Conservation (phyloP, 2,888 invertebrate species). For the Xanthorhoe designata region DNA sequence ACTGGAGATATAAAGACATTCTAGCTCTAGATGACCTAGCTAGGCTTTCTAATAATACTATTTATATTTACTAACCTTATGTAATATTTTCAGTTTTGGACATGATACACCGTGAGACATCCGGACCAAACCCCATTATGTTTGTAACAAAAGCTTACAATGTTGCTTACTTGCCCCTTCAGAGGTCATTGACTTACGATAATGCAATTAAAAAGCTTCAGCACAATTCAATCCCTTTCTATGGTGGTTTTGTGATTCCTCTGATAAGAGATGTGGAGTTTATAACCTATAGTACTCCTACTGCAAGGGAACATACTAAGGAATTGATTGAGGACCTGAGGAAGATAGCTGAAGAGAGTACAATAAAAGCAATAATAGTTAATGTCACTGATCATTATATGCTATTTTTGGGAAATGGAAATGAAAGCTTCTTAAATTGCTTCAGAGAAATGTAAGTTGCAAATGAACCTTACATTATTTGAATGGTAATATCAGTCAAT, state of each 20-base stretch:
- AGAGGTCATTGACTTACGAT: conserved; percentile 59
- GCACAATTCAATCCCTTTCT: conserved; percentile 51
- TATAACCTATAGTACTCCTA: conserved; percentile 58
- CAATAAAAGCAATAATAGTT: conserved; percentile 71
- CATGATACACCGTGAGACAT: conserved; percentile 59
- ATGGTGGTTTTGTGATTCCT: conserved; percentile 75
- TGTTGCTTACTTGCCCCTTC: conserved; percentile 67
- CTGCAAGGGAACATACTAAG: conserved; percentile 37
- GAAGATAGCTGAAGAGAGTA: conserved; percentile 57
- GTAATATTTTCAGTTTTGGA: conserved; percentile 71
- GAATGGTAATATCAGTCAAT: too few species aligned
- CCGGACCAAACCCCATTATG: conserved; percentile 71
- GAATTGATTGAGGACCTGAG: conserved; percentile 59
- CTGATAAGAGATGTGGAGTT: conserved; percentile 72
- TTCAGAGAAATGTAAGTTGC: conserved; percentile 72
- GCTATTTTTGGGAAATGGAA: conserved; percentile 63
- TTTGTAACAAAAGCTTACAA: conserved; percentile 63
- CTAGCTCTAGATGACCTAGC: too few species aligned
- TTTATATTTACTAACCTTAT: neutral
- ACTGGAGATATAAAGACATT: too few species aligned
- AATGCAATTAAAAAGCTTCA: conserved; percentile 51
- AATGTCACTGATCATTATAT: conserved; percentile 78
- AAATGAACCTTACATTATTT: too few species aligned
- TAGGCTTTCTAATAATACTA: too few species aligned
- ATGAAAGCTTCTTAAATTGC: conserved; percentile 72